Base-by-base conservation (phyloP, 2,888 invertebrate genomes). In the Galerucella nymphaeae region DNA sequence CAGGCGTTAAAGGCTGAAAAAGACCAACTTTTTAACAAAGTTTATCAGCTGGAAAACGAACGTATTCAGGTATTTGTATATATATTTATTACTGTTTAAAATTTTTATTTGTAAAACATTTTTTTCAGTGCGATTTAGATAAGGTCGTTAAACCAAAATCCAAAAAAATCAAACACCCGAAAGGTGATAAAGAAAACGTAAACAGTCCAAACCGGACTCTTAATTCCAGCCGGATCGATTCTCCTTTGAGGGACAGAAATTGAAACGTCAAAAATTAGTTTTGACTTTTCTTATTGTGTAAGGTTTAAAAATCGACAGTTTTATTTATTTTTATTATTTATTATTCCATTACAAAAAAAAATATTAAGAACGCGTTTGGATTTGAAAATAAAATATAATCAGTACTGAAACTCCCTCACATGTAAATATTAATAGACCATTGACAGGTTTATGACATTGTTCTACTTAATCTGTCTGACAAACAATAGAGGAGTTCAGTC, bases 181-280 rank as follows among this genome's bases (percentile, higher is more conserved):
- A 78, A 48, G 80, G 86, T 68, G 88, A 88, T 68, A 89, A 89
- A 78, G 89, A 89, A 78, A 89, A 89, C 78, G 72, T 87, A 18
- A 80, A 81, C 23, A 86, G 86, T 75, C 86, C 87, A 11, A 85
- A 83, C 58, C 82, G 85, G 64, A 82, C 86, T 30, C 71, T 86
- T 6, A 86, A 83, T 68, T 79, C 79, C 11, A 80, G 80, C 23
- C 81, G 81, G 45, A 80, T 84, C 11, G 84, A 84, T 42, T 89
- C 88, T 77, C 88, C 88, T 3, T 82, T 89, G 62, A 86, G 86
- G 77, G 87, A 87, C 78, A 84, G 87, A 72, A 89, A 89, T 79
- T 86, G 78, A 82, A 73, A 66, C 55, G 18, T 30, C 16, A 64
- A 64, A 18, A 63, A 18, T 68, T 48, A n/a, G n/a, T n/a, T n/a